Base-by-base conservation (phyloP, 2,797 vertebrate genomes). In the Mallotus villosus region DNA sequence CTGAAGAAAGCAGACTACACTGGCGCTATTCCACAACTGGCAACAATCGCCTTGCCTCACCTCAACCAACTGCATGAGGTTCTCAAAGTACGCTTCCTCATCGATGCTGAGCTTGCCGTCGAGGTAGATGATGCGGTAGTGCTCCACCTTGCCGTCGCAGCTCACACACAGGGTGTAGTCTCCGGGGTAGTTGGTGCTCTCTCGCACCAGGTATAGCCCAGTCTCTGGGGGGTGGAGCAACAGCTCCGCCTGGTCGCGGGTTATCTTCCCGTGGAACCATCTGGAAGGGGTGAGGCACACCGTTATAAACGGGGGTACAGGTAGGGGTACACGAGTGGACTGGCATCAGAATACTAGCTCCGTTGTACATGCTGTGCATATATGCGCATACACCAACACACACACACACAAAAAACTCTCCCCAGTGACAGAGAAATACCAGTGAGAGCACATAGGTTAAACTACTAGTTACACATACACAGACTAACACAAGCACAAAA, bases 251-350 rank as follows among this genome's bases (percentile, higher is more conserved):
- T 96, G 94, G 25, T 97, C 95, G 57, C 97, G 92, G 0, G 97
- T 95, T 88, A 99, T 99, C 91, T 99, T 99, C 72, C 98, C 98
- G 0, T 99, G 97, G 82, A 99, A 99, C 98, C 98, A 99, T 79
- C 98, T 99, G 86, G 0, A 59, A 34, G 70, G 9, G 22, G 5
- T 1, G 16, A 68, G 19, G 67, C 57, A 72, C 22, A 53, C 5
- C 2, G 41, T 14, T 17, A 41, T 22, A 2, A 17, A 63, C 61
- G 34, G 8, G 58, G 22, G 58, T 25, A 6, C 22, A 8, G 12
- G 9, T 72, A 25, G 29, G 58, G 4, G 72, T 4, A 9, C 22
- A 67, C 51, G n/a, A 53, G 51, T 2, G 51, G 17, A 4, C 51
- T 53, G 37, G 4, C 22, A 24, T 32, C 11, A 3, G 25, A 41